Conservation (phyloP, 2,797 vertebrate genomes). For the Eremophila alpestris region DNA sequence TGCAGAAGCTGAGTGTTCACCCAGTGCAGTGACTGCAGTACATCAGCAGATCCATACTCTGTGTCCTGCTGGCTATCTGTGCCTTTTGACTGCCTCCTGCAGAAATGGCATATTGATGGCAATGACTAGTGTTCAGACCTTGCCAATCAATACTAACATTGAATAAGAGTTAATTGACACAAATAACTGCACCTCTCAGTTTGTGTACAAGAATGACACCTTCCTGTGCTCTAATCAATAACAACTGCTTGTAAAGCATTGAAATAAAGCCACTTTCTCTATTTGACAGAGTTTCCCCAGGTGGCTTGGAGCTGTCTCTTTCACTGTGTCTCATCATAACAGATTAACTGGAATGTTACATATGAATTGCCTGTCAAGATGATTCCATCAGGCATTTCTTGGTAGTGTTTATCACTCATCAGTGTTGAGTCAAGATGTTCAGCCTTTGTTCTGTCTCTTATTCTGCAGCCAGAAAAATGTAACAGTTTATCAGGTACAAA, state of each 20-base stretch:
- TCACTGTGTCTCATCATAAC: slow-evolving; percentile 77
- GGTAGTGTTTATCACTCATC: slow-evolving; percentile 80
- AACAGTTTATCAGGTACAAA: not conserved
- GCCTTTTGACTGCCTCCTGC: slow-evolving; percentile 72
- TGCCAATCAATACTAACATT: slow-evolving; percentile 84
- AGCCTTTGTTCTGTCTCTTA: slow-evolving; percentile 43
- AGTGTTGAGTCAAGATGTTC: slow-evolving; percentile 42
- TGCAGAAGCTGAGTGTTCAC: slow-evolving; percentile 33
- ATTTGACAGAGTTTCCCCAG: slow-evolving; percentile 74
- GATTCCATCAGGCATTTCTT: slow-evolving; percentile 82
- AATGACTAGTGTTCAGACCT: slow-evolving; percentile 81
- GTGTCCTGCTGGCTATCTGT: slow-evolving; percentile 48
- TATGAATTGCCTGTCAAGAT: slow-evolving; percentile 86
- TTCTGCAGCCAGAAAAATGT: not conserved
- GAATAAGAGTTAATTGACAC: slow-evolving; percentile 80
- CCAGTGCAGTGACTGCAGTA: not conserved
- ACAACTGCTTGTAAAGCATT: slow-evolving; percentile 65
- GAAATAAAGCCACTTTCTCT: slow-evolving; percentile 74
- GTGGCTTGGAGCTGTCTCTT: slow-evolving; percentile 78
- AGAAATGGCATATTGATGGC: slow-evolving; percentile 85
- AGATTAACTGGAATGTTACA: slow-evolving; percentile 84
- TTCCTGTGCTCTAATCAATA: slow-evolving; percentile 85
- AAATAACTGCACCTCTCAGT: slow-evolving; percentile 76
- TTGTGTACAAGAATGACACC: slow-evolving; percentile 77
- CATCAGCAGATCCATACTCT: slow-evolving; percentile 69